Evolutionary conservation across 1,140 invertebrate genomes (phyloP).

Genomic region (Tenebrio molitor): DNA sequence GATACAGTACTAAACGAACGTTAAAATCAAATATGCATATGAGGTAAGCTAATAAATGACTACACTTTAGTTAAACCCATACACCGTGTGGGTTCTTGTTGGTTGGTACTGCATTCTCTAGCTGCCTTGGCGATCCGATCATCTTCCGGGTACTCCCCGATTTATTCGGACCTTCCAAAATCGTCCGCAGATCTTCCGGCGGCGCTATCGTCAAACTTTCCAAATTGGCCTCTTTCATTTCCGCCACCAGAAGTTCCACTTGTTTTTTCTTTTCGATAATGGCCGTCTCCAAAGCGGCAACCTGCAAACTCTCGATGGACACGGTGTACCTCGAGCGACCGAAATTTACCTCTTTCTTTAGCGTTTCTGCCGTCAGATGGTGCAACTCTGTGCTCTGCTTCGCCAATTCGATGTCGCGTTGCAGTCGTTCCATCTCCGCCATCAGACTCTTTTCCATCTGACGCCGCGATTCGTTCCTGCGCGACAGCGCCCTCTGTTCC

Average conservation of each 20-base stretch:
- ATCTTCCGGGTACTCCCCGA: conserved; percentile 90
- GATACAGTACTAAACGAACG: background rate
- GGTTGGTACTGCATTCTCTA: conserved; percentile 93
- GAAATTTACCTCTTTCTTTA: conserved; percentile 86
- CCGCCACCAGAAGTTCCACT: conserved; percentile 85
- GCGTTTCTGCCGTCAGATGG: conserved; percentile 83
- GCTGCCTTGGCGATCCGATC: conserved; percentile 89
- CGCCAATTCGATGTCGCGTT: conserved; percentile 86
- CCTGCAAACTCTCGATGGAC: too few species aligned
- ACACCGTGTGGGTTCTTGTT: conserved; percentile 97
- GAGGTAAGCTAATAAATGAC: conserved; percentile 33
- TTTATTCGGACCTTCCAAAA: conserved; percentile 86
- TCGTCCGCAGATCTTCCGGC: conserved; percentile 83
- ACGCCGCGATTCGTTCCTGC: conserved; percentile 68
- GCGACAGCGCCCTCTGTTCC: conserved; percentile 70
- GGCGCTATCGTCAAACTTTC: conserved; percentile 88
- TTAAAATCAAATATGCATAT: conserved; percentile 21
- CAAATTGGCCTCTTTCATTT: conserved; percentile 94
- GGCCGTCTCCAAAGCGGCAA: conserved; percentile 80
- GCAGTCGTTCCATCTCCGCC: conserved; percentile 83
- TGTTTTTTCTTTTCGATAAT: conserved; percentile 89
- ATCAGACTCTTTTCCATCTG: conserved; percentile 82
- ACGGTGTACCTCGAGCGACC: too few species aligned
- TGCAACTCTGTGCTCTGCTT: conserved; percentile 85
- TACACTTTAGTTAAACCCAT: conserved; percentile 80